Evolutionary conservation across 2,113 vertebrate genomes (phyloP), one percentile per base, ranked within the genome.

Genomic region (Barbus barbus): DNA sequence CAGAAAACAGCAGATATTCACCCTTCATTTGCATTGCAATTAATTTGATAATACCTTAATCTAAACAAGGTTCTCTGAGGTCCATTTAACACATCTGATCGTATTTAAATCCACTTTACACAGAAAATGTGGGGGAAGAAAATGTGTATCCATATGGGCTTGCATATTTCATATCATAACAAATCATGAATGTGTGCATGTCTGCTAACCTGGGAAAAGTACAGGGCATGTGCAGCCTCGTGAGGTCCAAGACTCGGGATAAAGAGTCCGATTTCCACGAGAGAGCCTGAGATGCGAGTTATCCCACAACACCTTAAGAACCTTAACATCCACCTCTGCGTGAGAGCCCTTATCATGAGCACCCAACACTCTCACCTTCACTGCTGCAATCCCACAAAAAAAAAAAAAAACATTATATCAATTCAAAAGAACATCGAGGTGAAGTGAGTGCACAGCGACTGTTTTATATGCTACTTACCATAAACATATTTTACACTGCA

Each of bases 261-360:
- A 99, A 46, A 99, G 94, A 0, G 93, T 97, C 83, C 94, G 92
- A 28, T 94, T 96, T 87, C 96, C 94, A n/a, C 92, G 92, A 18
- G 94, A 93, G 85, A 97, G 94, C 93, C 97, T 98, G 89, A 98
- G 82, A 90, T 96, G 97, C 83, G 96, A 95, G 86, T 94, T 96
- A 84, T 92, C 92, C 91, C 95, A 96, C 89, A 99, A 92, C 81
- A 99, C 96, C 91, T 99, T 99, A 91, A 98, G 97, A 86, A 99
- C 94, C 91, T 98, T 97, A 88, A 97, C 98, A 53, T 95, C 96
- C 90, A 99, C 98, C 89, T 99, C 98, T 11, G 97, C 98, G 60
- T 99, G 98, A 78, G 97, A 96, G 41, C 98, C 98, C 91, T 97
- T 98, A 89, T 99, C 98, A 26, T 99, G 97, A 82, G 98, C 98